Conservation (phyloP, 2,888 invertebrate genomes). For the Perithous albicinctus region DNA sequence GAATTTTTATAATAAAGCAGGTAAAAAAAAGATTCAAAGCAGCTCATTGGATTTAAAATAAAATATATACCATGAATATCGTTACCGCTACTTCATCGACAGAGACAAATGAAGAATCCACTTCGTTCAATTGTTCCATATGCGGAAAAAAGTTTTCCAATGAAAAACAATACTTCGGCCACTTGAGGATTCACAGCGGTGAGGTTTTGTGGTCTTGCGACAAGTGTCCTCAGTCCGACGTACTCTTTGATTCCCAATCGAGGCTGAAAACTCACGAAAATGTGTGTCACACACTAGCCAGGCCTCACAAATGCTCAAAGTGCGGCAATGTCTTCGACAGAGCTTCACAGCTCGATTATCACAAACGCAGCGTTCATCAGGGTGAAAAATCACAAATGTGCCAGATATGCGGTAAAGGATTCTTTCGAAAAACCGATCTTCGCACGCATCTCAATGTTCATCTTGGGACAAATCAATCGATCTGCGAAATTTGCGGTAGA, state of each 20-base stretch:
- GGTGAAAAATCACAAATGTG: slow-evolving; percentile 81
- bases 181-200: slow-evolving; percentile 76
- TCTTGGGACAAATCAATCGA: slow-evolving; percentile 82
- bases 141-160: slow-evolving; percentile 73
- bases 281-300: slow-evolving; percentile 69
- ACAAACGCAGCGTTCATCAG: slow-evolving; percentile 80
- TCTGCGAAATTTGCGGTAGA: slow-evolving; percentile 83
- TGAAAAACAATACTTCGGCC: slow-evolving; percentile 79
- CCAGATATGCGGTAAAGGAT: slow-evolving; percentile 81
- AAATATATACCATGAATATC: neutral
- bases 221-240: slow-evolving; percentile 68
- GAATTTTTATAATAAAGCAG: neutral
- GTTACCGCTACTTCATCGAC: neutral
- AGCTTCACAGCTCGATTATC: slow-evolving; percentile 81
- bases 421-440: slow-evolving; percentile 82
- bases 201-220: slow-evolving; percentile 74
- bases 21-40: neutral
- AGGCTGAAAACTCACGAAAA: slow-evolving; percentile 69
- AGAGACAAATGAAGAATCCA: neutral
- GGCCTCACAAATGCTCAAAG: slow-evolving; percentile 77
- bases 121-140: slow-evolving; percentile 68
- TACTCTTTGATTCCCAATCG: slow-evolving; percentile 67
- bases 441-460: slow-evolving; percentile 84
- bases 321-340: slow-evolving; percentile 81
- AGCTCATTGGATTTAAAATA: neutral